These are phyloP conservation scores for Hymenopus coronatus DNA, from an alignment of 2,888 invertebrate species.

Conservation along the genomic window DNA sequence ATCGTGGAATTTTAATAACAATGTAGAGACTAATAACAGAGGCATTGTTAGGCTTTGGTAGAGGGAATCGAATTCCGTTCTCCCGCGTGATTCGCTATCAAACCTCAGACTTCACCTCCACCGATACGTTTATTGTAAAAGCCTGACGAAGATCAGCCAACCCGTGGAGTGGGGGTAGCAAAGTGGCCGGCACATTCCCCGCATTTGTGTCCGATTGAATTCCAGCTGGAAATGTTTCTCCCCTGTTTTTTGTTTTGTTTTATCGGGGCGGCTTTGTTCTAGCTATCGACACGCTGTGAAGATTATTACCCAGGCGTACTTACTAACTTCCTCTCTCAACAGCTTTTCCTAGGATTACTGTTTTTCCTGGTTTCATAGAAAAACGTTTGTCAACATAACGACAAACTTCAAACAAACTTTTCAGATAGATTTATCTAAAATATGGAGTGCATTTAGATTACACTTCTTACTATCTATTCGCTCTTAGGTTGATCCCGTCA, in stretches of 20 bases:
- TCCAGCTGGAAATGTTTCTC: slow-evolving; percentile 11
- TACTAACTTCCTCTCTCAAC: not conserved
- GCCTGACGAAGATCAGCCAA: not conserved
- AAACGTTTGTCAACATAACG: not conserved
- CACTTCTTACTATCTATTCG: no score
- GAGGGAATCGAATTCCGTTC: not conserved
- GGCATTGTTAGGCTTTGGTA: not conserved
- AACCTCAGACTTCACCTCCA: not conserved
- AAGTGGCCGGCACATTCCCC: not conserved
- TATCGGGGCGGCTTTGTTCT: not conserved
- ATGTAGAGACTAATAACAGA: not conserved
- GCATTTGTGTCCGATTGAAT: slow-evolving; percentile 13
- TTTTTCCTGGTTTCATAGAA: not conserved
- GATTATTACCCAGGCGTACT: not conserved
- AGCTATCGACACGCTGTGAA: not conserved
- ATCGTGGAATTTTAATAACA: not conserved
- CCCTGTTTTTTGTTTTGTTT: not conserved
- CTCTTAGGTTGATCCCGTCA: no score
- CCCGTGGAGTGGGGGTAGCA: not conserved
- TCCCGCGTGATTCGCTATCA: not conserved
- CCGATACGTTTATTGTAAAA: not conserved
- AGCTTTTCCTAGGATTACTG: not conserved
- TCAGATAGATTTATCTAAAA: no score
- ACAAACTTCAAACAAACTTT: not conserved
- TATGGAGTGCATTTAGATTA: no score